Base-by-base conservation (phyloP, 92 coral and sea anemone species). In the Plumapathes pennacea region DNA sequence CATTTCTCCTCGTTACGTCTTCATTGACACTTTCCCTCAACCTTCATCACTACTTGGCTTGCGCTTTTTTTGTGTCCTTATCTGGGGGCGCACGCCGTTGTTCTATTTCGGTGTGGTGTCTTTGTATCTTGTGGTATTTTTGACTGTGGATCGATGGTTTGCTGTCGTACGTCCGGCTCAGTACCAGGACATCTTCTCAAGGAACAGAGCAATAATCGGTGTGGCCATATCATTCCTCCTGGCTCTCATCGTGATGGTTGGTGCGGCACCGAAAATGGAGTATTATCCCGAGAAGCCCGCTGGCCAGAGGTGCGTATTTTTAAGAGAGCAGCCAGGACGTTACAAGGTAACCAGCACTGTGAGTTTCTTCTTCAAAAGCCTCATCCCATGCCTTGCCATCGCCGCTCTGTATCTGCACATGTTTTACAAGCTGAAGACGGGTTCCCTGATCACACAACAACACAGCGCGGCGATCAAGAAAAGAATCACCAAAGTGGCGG, bases 141-240 rank as follows among this genome's bases (percentile, higher is more conserved):
- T 89, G 39, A 75, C 96, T 10, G 26, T 79, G 17, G 96, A 89
- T 37, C 90, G 90, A 10, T 89, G 96, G 90, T 59, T 72, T 30
- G 96, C 96, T 10, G 96, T 87, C 5, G 73, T 62, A 14, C 58
- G 57, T 34, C 78, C 90, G 1, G 45, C 77, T 3, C 50, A 50
- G 46, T 87, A 87, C 63, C 47, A 69, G 44, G 47, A 74, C 2
- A 42, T 55, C 15, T 60, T 77, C 17, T 64, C 49, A 25, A 57
- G 54, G 18, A 63, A 50, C 4, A 51, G 71, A 23, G 86, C 72
- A 1, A 4, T 83, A 20, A 32, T 67, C 12, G 86, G 77, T 7
- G 46, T 78, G 25, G 57, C 45, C 19, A 36, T 54, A 21, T 68
- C 77, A 3, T 87, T 75, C 69, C 6, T 67, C 13, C 33, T 85